phyloP scores from a whole-genome alignment of 2,113 vertebrate genomes.

The Hiodon tergisus region DNA sequence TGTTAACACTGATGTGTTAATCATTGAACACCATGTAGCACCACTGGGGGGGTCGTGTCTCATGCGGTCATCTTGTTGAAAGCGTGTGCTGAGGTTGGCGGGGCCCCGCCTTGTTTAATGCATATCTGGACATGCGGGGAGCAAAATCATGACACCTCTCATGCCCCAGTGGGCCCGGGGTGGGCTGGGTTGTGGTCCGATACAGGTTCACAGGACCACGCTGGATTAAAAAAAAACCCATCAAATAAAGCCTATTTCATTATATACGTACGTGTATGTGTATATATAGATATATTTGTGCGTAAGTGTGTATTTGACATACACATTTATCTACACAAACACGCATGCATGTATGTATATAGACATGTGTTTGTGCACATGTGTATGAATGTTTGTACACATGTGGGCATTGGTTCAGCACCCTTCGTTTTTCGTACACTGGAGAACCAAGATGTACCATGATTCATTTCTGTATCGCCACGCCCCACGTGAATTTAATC shows the following conservation, averaged over 20 bases:
- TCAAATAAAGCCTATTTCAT: background rate
- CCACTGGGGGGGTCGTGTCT: too few relatives aligned
- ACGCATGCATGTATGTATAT: slow-evolving; percentile 36
- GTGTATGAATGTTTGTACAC: slow-evolving; percentile 39
- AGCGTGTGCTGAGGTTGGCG: too few relatives aligned
- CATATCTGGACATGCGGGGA: too few relatives aligned
- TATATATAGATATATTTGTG: slow-evolving; percentile 60
- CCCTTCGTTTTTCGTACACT: slow-evolving; percentile 69
- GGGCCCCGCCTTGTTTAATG: too few relatives aligned
- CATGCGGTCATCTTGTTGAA: too few relatives aligned
- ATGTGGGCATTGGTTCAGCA: slow-evolving; percentile 45
- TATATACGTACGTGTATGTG: slow-evolving; percentile 4
- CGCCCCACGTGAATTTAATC: slow-evolving; percentile 61
- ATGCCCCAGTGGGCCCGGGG: too few relatives aligned
- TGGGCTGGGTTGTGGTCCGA: too few relatives aligned
- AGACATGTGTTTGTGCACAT: slow-evolving; percentile 22
- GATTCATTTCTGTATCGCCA: slow-evolving; percentile 45
- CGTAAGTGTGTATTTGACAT: slow-evolving; percentile 58
- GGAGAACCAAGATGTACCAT: slow-evolving; percentile 60
- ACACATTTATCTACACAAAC: slow-evolving; percentile 50
- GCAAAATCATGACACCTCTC: too few relatives aligned
- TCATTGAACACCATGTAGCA: too few relatives aligned
- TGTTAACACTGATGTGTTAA: too few relatives aligned
- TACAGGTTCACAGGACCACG: too few relatives aligned
- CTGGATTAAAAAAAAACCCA: too few relatives aligned